These are phyloP conservation scores for Cathartes aura DNA, from an alignment of 2,113 vertebrate genomes.

Conservation along the genomic window DNA sequence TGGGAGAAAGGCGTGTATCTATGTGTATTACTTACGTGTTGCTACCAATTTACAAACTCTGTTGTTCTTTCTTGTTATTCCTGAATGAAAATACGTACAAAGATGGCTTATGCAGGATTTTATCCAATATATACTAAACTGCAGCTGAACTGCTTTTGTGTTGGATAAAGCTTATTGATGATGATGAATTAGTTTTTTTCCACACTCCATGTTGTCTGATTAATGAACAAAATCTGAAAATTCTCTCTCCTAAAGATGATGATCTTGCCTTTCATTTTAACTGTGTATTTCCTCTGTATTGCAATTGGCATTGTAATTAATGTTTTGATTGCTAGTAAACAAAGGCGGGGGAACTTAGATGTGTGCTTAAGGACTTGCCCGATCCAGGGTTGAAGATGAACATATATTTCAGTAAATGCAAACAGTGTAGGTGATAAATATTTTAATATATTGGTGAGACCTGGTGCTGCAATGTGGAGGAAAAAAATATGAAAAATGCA, in stretches of 20 bases:
- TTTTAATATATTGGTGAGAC: background rate
- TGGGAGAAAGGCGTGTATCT: background rate
- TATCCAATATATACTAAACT: background rate
- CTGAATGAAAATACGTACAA: background rate
- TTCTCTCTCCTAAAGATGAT: background rate
- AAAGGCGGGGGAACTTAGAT: background rate
- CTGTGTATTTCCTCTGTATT: background rate
- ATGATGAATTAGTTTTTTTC: background rate
- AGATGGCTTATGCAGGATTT: background rate
- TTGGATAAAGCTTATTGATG: background rate
- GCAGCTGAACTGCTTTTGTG: background rate
- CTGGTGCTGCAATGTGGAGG: background rate
- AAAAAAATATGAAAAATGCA: background rate
- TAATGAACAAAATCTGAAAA: background rate
- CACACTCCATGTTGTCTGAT: background rate
- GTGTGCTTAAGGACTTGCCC: background rate
- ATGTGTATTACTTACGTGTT: accelerated
- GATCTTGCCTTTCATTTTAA: background rate
- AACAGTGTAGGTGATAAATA: background rate
- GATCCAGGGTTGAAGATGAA: background rate
- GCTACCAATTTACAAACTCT: background rate
- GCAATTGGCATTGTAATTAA: background rate
- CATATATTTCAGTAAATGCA: background rate
- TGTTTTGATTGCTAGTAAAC: background rate
- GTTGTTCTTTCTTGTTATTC: background rate